Evolutionary conservation across 2,113 vertebrate genomes (phyloP), one percentile per base, ranked within the genome.

Genomic region (Carassius gibelio): DNA sequence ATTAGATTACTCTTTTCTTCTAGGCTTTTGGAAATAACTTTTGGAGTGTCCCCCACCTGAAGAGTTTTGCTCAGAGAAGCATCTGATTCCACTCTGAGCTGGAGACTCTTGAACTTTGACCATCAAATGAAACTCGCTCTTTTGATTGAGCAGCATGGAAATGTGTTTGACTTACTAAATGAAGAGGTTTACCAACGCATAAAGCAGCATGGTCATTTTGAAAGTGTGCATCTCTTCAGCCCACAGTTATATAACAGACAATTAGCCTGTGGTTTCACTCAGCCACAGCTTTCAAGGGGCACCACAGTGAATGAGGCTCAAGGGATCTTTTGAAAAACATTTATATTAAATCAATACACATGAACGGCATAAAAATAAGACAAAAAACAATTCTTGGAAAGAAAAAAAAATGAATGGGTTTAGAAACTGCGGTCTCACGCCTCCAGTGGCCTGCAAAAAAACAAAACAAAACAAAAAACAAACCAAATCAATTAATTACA

Each of bases 201-300:
- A 79, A 17, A 42, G 42, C 69, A 64, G 71, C 64, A 81, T 4
- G 66, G 59, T 81, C n/a, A 45, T 50, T 75, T 50, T 69, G 3
- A 78, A 86, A 77, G 71, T 69, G 81, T 81, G 50, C 42, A 84
- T 81, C 75, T 50, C 34, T 84, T 88, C 34, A 75, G 30, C 15
- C 84, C 17, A 30, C 52, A 19, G 86, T 87, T 89, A 89, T 59
- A 26, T 78, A 89, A 87, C 26, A 13, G 75, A 23, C 52, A 87
- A 83, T 78, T 77, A 80, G 48, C 30, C 50, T 64, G 61, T 45
- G 68, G 69, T 86, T 78, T 87, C 50, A 64, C 19, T 64, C 69
- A 64, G 84, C 80, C 74, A 21, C 30, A 83, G 81, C 50, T 83
- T 42, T n/a, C 30, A 89, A 57, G 87, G 75, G 36, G 61, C 68